Percentiles rank a stretch among this genome's conserved stretches.
Conservation (phyloP, 2,797 vertebrate genomes). For the Epinephelus malabaricus region DNA sequence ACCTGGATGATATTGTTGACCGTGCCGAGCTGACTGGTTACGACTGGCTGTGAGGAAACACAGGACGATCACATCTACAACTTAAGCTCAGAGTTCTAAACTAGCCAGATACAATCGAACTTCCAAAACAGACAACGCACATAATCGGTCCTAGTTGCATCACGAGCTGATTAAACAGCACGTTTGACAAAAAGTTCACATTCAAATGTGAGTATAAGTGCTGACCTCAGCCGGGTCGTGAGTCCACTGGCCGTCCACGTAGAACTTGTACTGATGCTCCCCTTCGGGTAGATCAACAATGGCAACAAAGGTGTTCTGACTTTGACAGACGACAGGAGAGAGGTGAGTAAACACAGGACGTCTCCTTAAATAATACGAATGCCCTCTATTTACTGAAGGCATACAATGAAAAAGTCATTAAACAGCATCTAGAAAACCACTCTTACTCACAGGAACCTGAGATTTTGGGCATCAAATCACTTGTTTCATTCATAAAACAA, state of each 20-base stretch:
- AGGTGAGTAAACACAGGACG: not conserved
- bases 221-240: conserved; percentile 95
- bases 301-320: conserved; percentile 98
- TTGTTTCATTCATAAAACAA: not conserved
- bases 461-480: not conserved
- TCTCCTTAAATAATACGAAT: not conserved
- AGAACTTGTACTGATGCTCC: conserved; percentile 99
- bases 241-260: conserved; percentile 98
- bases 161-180: too few species aligned
- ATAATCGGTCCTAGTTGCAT: too few species aligned
- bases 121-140: too few species aligned
- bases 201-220: too few species aligned
- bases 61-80: not conserved
- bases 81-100: not conserved
- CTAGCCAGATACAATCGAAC: too few species aligned
- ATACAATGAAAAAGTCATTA: conserved; percentile 5
- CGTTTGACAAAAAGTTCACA: too few species aligned
- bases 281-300: conserved; percentile 98
- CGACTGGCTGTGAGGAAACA: conserved; percentile 87
- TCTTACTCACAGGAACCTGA: not conserved
- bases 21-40: conserved; percentile 96
- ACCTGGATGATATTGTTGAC: conserved; percentile 98
- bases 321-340: conserved; percentile 68
- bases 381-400: not conserved
- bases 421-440: not conserved